Base-by-base conservation (phyloP, 2,888 invertebrate genomes). In the Drosophila colorata region DNA sequence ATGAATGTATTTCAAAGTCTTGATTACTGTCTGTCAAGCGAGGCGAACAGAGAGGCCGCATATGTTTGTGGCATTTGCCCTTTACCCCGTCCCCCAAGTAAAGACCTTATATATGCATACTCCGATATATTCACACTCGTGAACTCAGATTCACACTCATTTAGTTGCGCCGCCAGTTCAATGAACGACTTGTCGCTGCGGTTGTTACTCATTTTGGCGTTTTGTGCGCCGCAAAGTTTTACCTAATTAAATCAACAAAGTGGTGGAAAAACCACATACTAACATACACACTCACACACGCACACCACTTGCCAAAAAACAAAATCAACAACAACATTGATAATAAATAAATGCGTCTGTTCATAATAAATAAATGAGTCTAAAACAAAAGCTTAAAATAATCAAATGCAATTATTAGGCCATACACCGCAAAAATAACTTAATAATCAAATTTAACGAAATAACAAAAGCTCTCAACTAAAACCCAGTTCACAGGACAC, bases 161-260 rank as follows among this genome's bases (percentile, higher is more conserved):
- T 61, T 58, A 46, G 66, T 55, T 56, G 41, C 56, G 43, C 74
- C 63, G 78, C 53, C 78, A 70, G 78, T 78, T 78, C 78, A 78
- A 81, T 74, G 78, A 78, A 78, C 78, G 82, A 48, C 64, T 61
- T 51, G 51, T 53, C 40, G 53, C 71, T 60, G 71, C 31, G 63
- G 46, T 61, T 84, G 64, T 83, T 83, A 74, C 63, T 80, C 87
- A 86, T 86, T 88, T 88, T 67, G 68, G 65, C 40, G 25, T 78
- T 75, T 74, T 75, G 43, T 74, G 23, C 16, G 78, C 66, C 74
- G 51, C 87, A 74, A 74, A 72, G 67, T 75, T 86, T 88, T 87
- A 64, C 66, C 84, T 83, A 83, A 88, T 83, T 83, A 88, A 88
- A 71, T 77, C 78, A 73, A 74, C 78, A 71, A 86, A 80, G 55